These are phyloP conservation scores for Laterallus jamaicensis DNA, from an alignment of 2,113 vertebrate genomes.

Conservation along the genomic window DNA sequence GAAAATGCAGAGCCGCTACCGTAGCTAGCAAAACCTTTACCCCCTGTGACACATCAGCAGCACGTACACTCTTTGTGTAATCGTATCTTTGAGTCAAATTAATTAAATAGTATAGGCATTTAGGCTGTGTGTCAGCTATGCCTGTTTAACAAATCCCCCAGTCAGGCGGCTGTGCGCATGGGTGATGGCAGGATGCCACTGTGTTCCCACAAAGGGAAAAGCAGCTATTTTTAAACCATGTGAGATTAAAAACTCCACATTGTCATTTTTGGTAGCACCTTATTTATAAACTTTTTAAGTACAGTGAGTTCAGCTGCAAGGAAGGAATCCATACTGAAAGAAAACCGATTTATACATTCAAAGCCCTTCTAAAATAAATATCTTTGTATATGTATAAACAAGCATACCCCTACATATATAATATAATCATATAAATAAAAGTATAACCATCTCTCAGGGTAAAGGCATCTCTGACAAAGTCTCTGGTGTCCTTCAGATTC, in stretches of 20 bases:
- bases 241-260: neutral
- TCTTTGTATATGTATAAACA: neutral
- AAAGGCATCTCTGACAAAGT: constrained; percentile 28
- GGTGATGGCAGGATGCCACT: neutral
- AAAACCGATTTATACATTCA: neutral
- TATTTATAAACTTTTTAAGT: neutral
- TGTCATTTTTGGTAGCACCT: neutral
- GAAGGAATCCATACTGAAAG: neutral
- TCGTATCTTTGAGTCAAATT: neutral
- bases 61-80: neutral
- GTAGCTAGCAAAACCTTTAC: neutral
- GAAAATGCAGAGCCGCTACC: neutral
- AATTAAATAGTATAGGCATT: neutral
- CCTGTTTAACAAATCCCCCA: neutral
- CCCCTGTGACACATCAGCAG: neutral
- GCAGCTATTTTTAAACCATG: constrained; percentile 1
- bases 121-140: neutral
- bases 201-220: neutral
- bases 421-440: neutral
- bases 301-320: neutral
- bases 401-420: neutral
- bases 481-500: constrained; percentile 21
- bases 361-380: neutral
- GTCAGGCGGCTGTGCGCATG: neutral
- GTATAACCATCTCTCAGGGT: neutral